Conservation (phyloP, 1,140 invertebrate genomes). For the Coptotermes formosanus region DNA sequence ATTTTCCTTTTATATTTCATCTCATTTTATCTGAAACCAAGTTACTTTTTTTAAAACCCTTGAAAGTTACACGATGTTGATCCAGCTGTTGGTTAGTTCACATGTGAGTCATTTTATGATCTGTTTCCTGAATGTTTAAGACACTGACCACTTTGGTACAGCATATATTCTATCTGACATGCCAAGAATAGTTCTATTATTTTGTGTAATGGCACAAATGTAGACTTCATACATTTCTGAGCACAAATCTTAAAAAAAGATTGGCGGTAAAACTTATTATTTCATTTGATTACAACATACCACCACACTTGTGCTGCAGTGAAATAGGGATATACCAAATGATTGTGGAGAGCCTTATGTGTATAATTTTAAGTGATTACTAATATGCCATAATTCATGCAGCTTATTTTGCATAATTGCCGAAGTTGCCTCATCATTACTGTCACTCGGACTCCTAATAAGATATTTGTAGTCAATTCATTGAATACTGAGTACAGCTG, state of each 20-base stretch:
- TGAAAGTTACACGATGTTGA: no score
- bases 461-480: background rate
- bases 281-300: background rate
- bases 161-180: background rate
- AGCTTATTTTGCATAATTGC: slow-evolving; percentile 16
- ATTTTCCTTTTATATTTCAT: background rate
- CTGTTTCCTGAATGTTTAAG: background rate
- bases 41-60: no score
- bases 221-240: background rate
- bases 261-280: background rate
- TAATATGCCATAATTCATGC: slow-evolving; percentile 7
- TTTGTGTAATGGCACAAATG: background rate
- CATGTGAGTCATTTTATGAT: background rate
- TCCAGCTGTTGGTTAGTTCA: no score
- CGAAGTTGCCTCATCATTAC: slow-evolving; percentile 1
- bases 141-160: background rate
- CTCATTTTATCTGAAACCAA: no score
- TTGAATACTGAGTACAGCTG: no score
- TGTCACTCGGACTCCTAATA: background rate
- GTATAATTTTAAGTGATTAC: slow-evolving; percentile 1
- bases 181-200: background rate
- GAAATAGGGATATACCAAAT: slow-evolving; percentile 5
- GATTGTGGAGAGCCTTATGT: background rate
- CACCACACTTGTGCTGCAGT: no score
- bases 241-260: background rate